Conservation (phyloP, 92 coral and sea anemone species). For the Porites cylindrica region DNA sequence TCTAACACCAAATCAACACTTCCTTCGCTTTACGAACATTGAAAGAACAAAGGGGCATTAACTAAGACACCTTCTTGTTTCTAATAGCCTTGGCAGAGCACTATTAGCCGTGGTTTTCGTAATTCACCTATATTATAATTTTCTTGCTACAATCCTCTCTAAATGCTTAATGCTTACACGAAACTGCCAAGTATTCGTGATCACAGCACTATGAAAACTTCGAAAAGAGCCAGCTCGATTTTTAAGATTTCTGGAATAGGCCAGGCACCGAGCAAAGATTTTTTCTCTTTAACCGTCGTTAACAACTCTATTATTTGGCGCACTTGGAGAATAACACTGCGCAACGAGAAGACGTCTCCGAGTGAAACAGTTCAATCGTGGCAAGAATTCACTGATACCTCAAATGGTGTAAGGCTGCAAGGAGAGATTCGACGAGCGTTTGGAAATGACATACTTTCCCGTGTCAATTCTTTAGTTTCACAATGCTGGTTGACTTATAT, state of each 20-base stretch:
- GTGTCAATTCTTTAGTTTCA: constrained; percentile 18
- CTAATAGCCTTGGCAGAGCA: neutral
- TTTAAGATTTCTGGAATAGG: constrained; percentile 44
- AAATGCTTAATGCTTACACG: no score
- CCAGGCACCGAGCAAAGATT: constrained; percentile 73
- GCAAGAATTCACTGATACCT: constrained; percentile 10
- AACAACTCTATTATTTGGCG: constrained; percentile 31
- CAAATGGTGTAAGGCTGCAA: constrained; percentile 27
- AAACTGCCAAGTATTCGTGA: neutral
- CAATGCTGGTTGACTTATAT: constrained; percentile 31
- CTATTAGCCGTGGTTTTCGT: neutral
- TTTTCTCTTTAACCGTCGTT: constrained; percentile 37
- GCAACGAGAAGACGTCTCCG: constrained; percentile 35
- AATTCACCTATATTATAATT: neutral
- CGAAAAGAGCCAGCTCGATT: constrained; percentile 8
- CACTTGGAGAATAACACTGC: constrained; percentile 41
- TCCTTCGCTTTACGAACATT: neutral
- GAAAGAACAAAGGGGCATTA: neutral
- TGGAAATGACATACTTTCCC: constrained; percentile 25
- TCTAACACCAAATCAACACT: neutral
- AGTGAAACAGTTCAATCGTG: constrained; percentile 25
- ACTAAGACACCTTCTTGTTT: neutral
- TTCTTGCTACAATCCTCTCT: no score
- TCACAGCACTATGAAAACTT: constrained; percentile 13
- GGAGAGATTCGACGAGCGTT: constrained; percentile 33